phyloP scores from a whole-genome alignment of 92 coral and sea anemone genomes.

The Anthopleura xanthogrammica region DNA sequence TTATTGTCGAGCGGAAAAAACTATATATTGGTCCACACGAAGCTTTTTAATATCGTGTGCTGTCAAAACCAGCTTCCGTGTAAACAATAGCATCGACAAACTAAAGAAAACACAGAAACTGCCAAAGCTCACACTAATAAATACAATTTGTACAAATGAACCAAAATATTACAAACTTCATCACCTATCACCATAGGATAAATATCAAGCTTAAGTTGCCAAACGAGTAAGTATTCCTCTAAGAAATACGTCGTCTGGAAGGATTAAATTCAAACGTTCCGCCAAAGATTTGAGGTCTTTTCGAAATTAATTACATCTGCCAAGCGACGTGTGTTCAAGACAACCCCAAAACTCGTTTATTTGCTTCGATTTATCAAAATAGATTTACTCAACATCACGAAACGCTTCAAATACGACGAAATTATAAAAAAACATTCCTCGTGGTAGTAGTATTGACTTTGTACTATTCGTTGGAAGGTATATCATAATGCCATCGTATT shows the following conservation, averaged over 20 bases:
- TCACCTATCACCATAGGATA: not conserved
- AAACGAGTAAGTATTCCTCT: not conserved
- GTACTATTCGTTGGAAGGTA: not conserved
- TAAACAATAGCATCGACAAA: not conserved
- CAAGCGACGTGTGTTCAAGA: not conserved
- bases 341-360: not conserved
- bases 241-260: not conserved
- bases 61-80: constrained; percentile 10
- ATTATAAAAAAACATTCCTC: not conserved
- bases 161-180: not conserved
- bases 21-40: not conserved
- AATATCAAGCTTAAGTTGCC: not conserved
- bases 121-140: not conserved
- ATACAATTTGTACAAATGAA: not conserved
- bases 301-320: not conserved
- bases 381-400: not conserved
- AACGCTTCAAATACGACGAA: not conserved
- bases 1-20: not conserved
- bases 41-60: not conserved
- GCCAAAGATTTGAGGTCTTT: not conserved
- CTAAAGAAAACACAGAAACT: not conserved
- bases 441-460: not conserved
- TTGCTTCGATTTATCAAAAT: not conserved
- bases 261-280: not conserved
- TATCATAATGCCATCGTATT: not conserved